Evolutionary conservation across 64 coral and sea anemone genomes (phyloP).

Genomic region (Actinia equina): DNA sequence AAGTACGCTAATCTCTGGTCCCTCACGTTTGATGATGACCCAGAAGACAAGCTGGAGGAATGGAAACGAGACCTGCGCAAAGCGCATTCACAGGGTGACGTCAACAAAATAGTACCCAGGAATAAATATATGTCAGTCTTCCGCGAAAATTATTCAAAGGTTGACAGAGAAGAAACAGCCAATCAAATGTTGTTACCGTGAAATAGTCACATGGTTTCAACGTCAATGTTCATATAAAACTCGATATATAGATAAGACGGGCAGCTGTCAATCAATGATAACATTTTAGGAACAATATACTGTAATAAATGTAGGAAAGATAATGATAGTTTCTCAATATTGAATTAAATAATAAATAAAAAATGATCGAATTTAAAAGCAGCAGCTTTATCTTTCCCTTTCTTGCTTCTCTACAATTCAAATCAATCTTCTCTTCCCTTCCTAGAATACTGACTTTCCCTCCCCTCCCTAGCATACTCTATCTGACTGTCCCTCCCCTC

Average conservation of each 20-base stretch:
- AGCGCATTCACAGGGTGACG: neutral
- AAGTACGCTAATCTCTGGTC: constrained; percentile 15
- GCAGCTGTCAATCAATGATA: neutral
- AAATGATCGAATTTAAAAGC: too few relatives aligned
- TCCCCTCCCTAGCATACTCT: neutral
- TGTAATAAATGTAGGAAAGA: too few relatives aligned
- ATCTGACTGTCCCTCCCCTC: neutral
- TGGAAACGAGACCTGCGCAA: constrained; percentile 22
- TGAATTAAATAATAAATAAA: too few relatives aligned
- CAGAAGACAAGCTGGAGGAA: neutral
- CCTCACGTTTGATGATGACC: constrained; percentile 16
- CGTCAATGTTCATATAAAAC: too few relatives aligned
- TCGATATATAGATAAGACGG: neutral
- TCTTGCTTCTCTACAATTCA: neutral
- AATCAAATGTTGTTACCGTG: too few relatives aligned
- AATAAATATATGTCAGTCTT: neutral
- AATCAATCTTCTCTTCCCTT: neutral
- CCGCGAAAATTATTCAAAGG: neutral
- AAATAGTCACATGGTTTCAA: too few relatives aligned
- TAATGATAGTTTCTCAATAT: too few relatives aligned
- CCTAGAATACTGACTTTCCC: neutral
- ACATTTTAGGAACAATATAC: neutral
- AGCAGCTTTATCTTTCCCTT: too few relatives aligned
- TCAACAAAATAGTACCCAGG: constrained; percentile 6
- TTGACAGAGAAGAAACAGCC: too few relatives aligned